Evolutionary conservation across 2,113 vertebrate genomes (phyloP), one percentile per base, ranked within the genome.

Genomic region (Cephalopterus ornatus): DNA sequence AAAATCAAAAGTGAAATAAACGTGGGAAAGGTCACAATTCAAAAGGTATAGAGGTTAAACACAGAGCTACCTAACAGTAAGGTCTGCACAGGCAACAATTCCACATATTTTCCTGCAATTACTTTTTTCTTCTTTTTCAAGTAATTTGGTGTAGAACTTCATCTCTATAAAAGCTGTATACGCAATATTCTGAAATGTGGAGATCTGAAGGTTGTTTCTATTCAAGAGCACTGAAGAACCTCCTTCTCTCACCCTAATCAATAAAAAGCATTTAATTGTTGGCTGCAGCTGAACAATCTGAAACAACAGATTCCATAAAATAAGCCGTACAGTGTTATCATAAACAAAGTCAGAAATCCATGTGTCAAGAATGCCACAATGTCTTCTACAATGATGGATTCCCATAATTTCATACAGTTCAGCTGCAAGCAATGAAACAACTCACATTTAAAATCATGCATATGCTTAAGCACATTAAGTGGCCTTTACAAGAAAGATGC

Each of bases 1-100:
- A 80, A 37, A 87, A 89, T 49, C 26, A 87, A 71, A 92, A 67
- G 23, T 44, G 53, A 94, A 92, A 66, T 75, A 95, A 77, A 33
- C 24, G 42, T 18, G 8, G 52, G 53, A 81, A 11, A 30, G 14
- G 16, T 53, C 53, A 83, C 46, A 68, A 44, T 21, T 88, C 21
- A 52, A 75, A 88, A 83, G 18, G 11, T 35, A 55, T 0, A 85
- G 30, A 76, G n/a, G 28, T 44, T 72, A 58, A 90, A 76, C 35
- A 77, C 30, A 84, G 26, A 85, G 28, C 28, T 58, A 83, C 8
- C 44, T 37, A 73, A 61, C 32, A 66, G 12, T 20, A 66, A 58
- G 58, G 71, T 50, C 46, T 23, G 5, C 33, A 53, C 4, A 26
- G 27, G 35, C 56, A 95, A 68, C 28, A 4, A 1, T 28, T 61